Conservation (phyloP, 2,888 invertebrate species). For the Dyspetes luteomarginatus region DNA sequence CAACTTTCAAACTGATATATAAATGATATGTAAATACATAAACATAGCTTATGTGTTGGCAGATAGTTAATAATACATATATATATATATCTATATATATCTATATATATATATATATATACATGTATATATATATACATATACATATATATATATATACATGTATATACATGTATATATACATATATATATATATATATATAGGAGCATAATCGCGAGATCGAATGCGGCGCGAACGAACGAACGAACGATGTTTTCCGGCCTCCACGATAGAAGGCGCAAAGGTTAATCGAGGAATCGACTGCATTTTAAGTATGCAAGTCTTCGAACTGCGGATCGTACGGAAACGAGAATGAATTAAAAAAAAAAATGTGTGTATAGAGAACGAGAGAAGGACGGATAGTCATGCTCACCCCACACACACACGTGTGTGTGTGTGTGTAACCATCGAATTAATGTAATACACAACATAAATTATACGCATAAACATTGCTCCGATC, state of each 20-base stretch:
- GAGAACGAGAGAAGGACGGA: slow-evolving; percentile 1
- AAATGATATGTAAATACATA: neutral
- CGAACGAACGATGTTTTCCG: slow-evolving; percentile 65
- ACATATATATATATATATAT: neutral
- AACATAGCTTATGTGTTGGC: too few species aligned
- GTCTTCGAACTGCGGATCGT: slow-evolving; percentile 56
- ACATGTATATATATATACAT: neutral
- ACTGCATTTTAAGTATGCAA: slow-evolving; percentile 63
- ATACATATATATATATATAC: neutral
- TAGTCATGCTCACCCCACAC: slow-evolving; percentile 23
- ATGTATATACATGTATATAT: neutral
- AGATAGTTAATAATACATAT: too few species aligned
- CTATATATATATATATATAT: neutral
- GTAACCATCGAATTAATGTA: slow-evolving; percentile 4
- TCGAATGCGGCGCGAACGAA: slow-evolving; percentile 3
- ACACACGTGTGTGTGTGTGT: neutral
- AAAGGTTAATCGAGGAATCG: slow-evolving; percentile 70
- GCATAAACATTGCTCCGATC: slow-evolving; percentile 19
- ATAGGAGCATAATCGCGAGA: neutral
- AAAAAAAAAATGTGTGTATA: slow-evolving; percentile 28
- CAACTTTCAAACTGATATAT: neutral
- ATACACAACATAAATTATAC: slow-evolving; percentile 22
- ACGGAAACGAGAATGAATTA: slow-evolving; percentile 3
- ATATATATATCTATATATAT: neutral
- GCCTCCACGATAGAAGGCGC: slow-evolving; percentile 62